Evolutionary conservation across 92 coral and sea anemone species (phyloP).

Genomic region (Umimayanthus kanabou): DNA sequence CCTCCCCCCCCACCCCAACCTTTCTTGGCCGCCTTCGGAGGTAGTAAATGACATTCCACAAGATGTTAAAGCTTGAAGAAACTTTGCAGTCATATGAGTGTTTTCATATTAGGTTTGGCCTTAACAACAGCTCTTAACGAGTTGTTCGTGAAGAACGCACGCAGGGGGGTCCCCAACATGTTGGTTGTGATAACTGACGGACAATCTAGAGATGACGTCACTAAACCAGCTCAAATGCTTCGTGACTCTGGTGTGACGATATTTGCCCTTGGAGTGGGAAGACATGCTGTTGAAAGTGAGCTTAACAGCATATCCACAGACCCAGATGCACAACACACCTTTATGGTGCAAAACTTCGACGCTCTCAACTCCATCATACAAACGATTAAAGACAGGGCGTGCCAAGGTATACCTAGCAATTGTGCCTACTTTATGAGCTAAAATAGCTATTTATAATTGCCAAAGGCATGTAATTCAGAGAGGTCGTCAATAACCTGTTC

Average conservation of each 20-base stretch:
- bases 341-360: slow-evolving; percentile 37
- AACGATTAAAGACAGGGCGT: slow-evolving; percentile 27
- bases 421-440: no score
- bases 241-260: slow-evolving; percentile 66
- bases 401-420: background rate
- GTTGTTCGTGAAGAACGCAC: slow-evolving; percentile 47
- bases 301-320: slow-evolving; percentile 64
- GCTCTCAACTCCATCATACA: background rate
- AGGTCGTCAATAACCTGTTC: background rate
- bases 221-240: slow-evolving; percentile 61
- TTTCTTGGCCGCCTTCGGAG: background rate
- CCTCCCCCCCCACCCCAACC: no score
- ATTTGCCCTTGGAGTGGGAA: slow-evolving; percentile 64
- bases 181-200: slow-evolving; percentile 81
- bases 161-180: slow-evolving; percentile 55
- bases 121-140: slow-evolving; percentile 38
- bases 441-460: background rate
- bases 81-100: no score
- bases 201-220: slow-evolving; percentile 51
- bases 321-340: slow-evolving; percentile 50
- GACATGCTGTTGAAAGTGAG: slow-evolving; percentile 34
- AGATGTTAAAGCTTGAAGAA: background rate
- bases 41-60: background rate
- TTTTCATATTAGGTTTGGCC: slow-evolving; percentile 45
- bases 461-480: background rate